Evolutionary conservation across 2,113 vertebrate genomes (phyloP), one percentile per base, ranked within the genome.

Genomic region (Andinoacara biseriatus): DNA sequence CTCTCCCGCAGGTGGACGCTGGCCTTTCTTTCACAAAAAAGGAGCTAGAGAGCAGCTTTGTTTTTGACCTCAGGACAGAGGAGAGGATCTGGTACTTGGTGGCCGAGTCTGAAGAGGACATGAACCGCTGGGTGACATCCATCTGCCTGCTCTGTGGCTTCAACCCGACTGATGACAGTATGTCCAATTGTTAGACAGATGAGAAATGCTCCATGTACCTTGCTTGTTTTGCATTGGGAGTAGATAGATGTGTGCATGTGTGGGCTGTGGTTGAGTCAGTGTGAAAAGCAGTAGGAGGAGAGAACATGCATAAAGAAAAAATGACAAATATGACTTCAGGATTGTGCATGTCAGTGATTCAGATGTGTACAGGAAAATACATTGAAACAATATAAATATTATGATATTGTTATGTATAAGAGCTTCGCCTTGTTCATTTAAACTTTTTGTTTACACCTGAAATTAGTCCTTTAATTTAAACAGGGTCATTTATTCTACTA

Each of bases 61-160:
- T 98, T 40, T 99, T 99, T 54, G 95, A 97, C 20, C 96, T 99
- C 79, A 96, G 95, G 86, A 98, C 98, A 0, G 87, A 94, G 60
- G 95, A 96, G 69, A 95, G 98, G 38, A 96, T 95, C 33, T 99
- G 98, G 95, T 99, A 98, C 89, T 94, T 99, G 92, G 97, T 99
- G 85, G 97, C 97, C 52, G 97, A 98, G 92, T 97, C 97, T 0
- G 96, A 98, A 85, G 96, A 97, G 72, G 97, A 99, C 92, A 98
- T 98, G 97, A 97, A 97, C 87, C 92, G 93, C 69, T 99, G 98
- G 98, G 96, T 99, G 80, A 95, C 94, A 14, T 96, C 96, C 81
- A 98, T 99, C 94, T 97, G 96, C 75, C 96, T 97, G 87, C 96
- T 98, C 79, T 98, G 97, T 81, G 97, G 97, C 86, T 96, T 98